phyloP scores from a whole-genome alignment of 1,140 invertebrate genomes.

The Drosophila setifemur region DNA sequence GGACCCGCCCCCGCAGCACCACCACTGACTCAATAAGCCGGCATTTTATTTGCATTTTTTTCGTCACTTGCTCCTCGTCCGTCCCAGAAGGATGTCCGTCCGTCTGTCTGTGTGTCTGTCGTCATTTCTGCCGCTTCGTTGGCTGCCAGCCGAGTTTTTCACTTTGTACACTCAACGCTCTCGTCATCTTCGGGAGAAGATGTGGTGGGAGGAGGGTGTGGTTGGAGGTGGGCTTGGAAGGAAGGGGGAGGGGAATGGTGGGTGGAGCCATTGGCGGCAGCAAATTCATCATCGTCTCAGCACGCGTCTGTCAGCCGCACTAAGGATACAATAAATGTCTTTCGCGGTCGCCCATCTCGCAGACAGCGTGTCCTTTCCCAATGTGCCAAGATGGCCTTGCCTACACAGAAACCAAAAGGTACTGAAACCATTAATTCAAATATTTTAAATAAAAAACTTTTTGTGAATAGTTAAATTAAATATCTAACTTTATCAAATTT shows the following conservation, averaged over 20 bases:
- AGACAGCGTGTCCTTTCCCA: conserved; percentile 26
- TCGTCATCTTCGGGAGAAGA: background rate
- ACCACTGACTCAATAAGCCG: conserved; percentile 69
- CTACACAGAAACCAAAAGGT: background rate
- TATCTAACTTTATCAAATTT: background rate
- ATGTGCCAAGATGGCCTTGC: conserved; percentile 20
- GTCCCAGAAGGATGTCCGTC: conserved; percentile 36
- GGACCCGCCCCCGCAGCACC: background rate
- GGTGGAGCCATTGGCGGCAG: conserved; percentile 30
- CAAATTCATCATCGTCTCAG: conserved; percentile 80
- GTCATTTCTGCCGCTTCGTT: conserved; percentile 54
- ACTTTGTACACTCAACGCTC: conserved; percentile 42
- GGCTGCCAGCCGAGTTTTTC: conserved; percentile 43
- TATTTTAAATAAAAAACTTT: background rate
- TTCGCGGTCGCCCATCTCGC: conserved; percentile 55
- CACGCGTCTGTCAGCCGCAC: conserved; percentile 73
- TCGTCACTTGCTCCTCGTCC: conserved; percentile 54
- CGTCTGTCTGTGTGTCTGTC: conserved; percentile 41
- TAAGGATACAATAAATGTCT: conserved; percentile 81
- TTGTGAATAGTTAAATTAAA: too few species aligned
- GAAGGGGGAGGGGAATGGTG: background rate
- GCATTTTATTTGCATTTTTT: conserved; percentile 79
- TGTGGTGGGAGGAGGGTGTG: background rate
- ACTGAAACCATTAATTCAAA: background rate
- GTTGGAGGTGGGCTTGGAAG: background rate